Base-by-base conservation (phyloP, 2,888 invertebrate genomes). In the Polymixis flavicincta region DNA sequence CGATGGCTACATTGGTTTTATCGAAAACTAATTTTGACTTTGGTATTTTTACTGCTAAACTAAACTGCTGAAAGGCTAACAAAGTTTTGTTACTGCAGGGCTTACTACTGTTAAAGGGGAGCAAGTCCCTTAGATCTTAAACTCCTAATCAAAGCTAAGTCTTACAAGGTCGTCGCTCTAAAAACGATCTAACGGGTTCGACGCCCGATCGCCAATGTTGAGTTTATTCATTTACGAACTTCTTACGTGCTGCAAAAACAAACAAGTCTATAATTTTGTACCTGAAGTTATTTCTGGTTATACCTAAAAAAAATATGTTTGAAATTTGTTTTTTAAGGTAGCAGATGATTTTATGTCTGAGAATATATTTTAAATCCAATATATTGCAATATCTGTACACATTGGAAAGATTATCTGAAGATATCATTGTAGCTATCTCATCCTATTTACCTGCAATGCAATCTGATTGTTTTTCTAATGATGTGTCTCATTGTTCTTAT, bases 151-250 rank as follows among this genome's bases (percentile, higher is more conserved):
- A 77, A 79, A 85, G 77, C 78, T 78, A 76, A 87, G 84, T 86
- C 88, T 89, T 85, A 85, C 94, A 95, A 95, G 95, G 95, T 94
- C 95, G 93, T 92, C 92, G 95, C 89, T 95, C 95, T 93, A 93
- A 94, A 94, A 94, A 94, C 92, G 92, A 92, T 92, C 88, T 93
- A 93, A 92, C 94, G 95, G 93, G 96, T 95, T 95, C 95, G 94
- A 92, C 91, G 96, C 81, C 94, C 95, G 94, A 90, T 89, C 92
- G 87, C 81, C 86, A 87, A 85, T 88, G 85, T 87, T 86, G 82
- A 84, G 82, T 87, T 86, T 87, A 80, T 84, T 89, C 85, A 82
- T 83, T 85, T 82, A 83, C 81, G 67, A 86, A 85, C 72, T 87
- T 82, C 74, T 80, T 84, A 78, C 78, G 72, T 83, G 72, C 74